Base-by-base conservation (phyloP, 2,888 invertebrate species). In the Apodemia mormo region DNA sequence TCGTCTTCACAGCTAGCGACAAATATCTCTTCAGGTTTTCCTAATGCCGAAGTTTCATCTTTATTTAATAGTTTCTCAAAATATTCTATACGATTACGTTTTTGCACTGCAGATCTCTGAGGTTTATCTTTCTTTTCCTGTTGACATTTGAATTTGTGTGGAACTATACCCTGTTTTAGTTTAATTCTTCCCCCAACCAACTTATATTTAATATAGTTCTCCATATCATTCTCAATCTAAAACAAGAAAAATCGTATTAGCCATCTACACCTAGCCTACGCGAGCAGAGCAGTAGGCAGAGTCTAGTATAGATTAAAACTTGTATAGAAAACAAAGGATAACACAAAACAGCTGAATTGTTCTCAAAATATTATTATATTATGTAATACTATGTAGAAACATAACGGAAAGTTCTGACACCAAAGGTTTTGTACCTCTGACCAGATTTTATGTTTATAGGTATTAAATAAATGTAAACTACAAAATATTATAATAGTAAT, bases 201-300 rank as follows among this genome's bases (percentile, higher is more conserved):
- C 66, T 77, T 77, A 74, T 70, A 73, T 73, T 76, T 76, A 71
- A 65, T 72, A 70, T 75, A 77, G 69, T 76, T 77, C 69, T 74
- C 75, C 75, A 76, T 78, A 73, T 76, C n/a, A n/a, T n/a, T n/a
- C n/a, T n/a, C n/a, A n/a, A n/a, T 76, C 76, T 77, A 69, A 73
- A 76, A 74, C 73, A 75, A 73, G 71, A 73, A 70, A 69, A 64
- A 68, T 67, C 7, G 37, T 56, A 69, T 61, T 69, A 45, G 30
- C 30, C 30, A 30, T 30, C 58, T 58, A 58, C 30, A 49, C 29
- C 33, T 56, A 70, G 66, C 54, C 65, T 29, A 69, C 12, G 65
- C 52, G 52, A 54, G 49, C 54, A 69, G 45, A 67, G 54, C 52
- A 56, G 22, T 54, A 67, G 54, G 40, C 61, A 43, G 37, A 67